Conservation (phyloP, 2,113 vertebrate species). For the Hemiscyllium ocellatum region DNA sequence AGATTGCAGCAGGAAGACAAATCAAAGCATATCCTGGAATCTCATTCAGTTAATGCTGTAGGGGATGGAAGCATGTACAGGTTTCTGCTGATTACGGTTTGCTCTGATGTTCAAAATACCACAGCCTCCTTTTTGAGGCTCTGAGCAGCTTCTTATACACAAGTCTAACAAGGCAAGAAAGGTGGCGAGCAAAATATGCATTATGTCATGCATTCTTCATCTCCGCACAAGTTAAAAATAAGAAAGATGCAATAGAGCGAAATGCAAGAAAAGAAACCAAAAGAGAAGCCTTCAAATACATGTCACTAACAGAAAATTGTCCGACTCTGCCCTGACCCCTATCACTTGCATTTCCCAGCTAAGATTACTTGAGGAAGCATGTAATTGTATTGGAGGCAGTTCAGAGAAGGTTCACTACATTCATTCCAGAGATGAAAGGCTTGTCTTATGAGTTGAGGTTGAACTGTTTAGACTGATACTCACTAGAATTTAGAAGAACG, state of each 20-base stretch:
- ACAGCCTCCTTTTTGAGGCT: not conserved
- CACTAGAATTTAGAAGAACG: too few relatives aligned
- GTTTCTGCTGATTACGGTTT: not conserved
- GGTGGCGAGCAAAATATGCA: not conserved
- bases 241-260: not conserved
- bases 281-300: not conserved
- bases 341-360: not conserved
- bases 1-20: not conserved
- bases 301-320: not conserved
- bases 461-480: too few relatives aligned
- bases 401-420: too few relatives aligned
- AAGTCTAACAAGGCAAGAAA: not conserved
- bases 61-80: not conserved
- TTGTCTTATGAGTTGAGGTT: too few relatives aligned
- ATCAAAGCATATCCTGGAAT: not conserved
- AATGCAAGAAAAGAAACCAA: not conserved
- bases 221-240: not conserved
- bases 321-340: not conserved
- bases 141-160: not conserved
- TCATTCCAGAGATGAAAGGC: too few relatives aligned
- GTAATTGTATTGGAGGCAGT: too few relatives aligned
- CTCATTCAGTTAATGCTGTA: constrained; percentile 1
- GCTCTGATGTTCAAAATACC: not conserved
- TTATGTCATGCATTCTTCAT: not conserved
- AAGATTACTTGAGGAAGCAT: not conserved